Base-by-base conservation (phyloP, 2,888 invertebrate species). In the Silvanus unidentatus region DNA sequence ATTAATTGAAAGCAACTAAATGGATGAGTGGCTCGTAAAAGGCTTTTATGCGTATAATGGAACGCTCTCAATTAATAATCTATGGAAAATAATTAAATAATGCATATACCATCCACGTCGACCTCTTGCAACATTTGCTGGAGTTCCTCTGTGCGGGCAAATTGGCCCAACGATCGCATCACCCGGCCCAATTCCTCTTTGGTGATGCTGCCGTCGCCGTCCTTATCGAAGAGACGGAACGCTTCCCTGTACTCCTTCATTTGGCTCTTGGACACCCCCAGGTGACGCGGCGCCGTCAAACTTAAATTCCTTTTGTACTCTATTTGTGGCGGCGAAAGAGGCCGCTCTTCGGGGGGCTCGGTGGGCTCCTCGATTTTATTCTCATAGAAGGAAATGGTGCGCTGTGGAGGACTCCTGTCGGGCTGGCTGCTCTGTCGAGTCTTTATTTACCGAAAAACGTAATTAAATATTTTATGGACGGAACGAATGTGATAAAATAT, bases 211-310 rank as follows among this genome's bases (percentile, higher is more conserved):
- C 90, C 90, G 58, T 90, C 90, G 4, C 88, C 88, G 59, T 91
- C 90, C 69, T 89, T 89, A 73, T 91, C 90, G 66, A 91, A 90
- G 8, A 91, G 76, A 39, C 88, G 82, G 70, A 90, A 90, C 1
- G 90, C 89, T 68, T 90, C 89, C 22, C 88, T 82, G 65, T 88
- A 89, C 69, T 89, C 89, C 77, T 87, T 86, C 88, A 89, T 88
- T 68, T 88, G 87, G 13, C 86, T 82, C 64, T 84, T 82, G 16
- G 86, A 74, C 15, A 77, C 75, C 28, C 70, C 63, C 0, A 73
- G 71, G 60, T 73, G 70, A 40, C 70, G 71, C 6, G 37, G 13
- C 16, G 65, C 44, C 32, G 60, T 58, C 12, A 63, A 42, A 32
- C 45, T 53, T 13, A 42, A 43, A 14, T 49, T 44, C 49, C 52